A percentile compares a stretch with the other conserved stretches of the same genome.
These are phyloP conservation scores for Danio choprae DNA, from an alignment of 2,797 vertebrate genomes.

Conservation along the genomic window DNA sequence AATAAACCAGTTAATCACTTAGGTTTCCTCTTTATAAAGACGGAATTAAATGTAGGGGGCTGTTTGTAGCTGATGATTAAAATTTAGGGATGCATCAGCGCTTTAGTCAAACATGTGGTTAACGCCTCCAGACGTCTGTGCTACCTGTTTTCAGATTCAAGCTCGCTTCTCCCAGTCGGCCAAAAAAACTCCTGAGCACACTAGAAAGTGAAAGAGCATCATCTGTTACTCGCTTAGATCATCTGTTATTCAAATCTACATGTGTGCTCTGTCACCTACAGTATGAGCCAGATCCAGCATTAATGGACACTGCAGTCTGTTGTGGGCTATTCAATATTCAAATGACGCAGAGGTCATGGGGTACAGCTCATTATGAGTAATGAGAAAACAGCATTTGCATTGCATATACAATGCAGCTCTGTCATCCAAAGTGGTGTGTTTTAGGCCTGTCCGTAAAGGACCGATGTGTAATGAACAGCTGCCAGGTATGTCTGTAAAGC, in stretches of 20 bases:
- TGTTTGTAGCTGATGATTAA: constrained; percentile 63
- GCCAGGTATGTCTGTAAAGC: constrained; percentile 30
- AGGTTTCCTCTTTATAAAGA: constrained; percentile 40
- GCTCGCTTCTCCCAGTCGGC: constrained; percentile 35
- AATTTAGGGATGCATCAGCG: constrained; percentile 62
- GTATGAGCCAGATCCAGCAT: constrained; percentile 45
- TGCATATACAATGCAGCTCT: constrained; percentile 11
- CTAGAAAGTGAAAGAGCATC: constrained; percentile 57
- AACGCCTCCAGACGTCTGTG: constrained; percentile 64
- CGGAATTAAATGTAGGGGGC: constrained; percentile 55
- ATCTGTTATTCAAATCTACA: constrained; percentile 61
- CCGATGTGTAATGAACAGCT: constrained; percentile 35
- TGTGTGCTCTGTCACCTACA: constrained; percentile 54
- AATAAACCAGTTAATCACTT: constrained; percentile 52
- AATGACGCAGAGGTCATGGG: constrained; percentile 46
- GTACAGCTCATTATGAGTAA: constrained; percentile 58
- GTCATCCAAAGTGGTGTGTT: constrained; percentile 22
- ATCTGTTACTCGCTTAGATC: constrained; percentile 60
- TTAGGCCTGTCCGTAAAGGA: constrained; percentile 35
- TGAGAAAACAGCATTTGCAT: constrained; percentile 51
- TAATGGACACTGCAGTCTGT: constrained; percentile 54
- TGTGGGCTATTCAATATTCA: constrained; percentile 52
- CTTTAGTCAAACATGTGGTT: constrained; percentile 64
- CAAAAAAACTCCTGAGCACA: constrained; percentile 48
- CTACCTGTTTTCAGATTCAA: constrained; percentile 59